Base-by-base conservation (phyloP, 2,888 invertebrate species). In the Drosophila prolongata region DNA sequence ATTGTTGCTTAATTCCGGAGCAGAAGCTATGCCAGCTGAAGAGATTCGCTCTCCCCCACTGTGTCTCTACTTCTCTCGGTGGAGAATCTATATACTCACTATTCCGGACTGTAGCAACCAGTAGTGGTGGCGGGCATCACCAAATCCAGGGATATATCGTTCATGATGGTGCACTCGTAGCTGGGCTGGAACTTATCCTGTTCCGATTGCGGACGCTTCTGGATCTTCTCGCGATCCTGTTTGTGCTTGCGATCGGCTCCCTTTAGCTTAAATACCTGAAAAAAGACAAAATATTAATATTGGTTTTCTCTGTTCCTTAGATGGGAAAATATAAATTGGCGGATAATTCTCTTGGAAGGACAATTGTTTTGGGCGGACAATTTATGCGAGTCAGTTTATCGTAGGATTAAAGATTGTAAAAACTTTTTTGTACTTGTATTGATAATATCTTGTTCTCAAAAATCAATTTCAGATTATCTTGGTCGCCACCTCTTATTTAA, bases 181-280 rank as follows among this genome's bases (percentile, higher is more conserved):
- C 98, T 98, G 0, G 98, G 98, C 91, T 98, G 98, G 92, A 96
- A 98, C 91, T 98, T 98, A 78, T 98, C 97, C 82, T 97, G 95
- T 91, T 98, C 98, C 2, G 95, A 93, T 14, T 95, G 93, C 5
- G 97, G 96, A 56, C 97, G 94, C 71, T 98, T 96, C 92, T 96
- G 95, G 87, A 99, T 97, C 92, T 98, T 98, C 91, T 98, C 98
- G 1, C 97, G 94, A 92, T 99, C 99, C 90, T 98, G 98, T 91
- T 99, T 98, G 92, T 98, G 98, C 90, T 99, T 99, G 53, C 99
- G 94, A 92, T 99, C 98, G 0, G 98, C 99, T 3, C 99, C 98
- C 92, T 99, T 99, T 68, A 98, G 93, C 93, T 98, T 96, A 91
- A 97, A 96, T 43, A 96, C 94, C 94, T 94, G 70, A 16, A 49